Percentiles rank a stretch among this genome's conserved stretches.
phyloP scores from a whole-genome alignment of 1,140 invertebrate species.

The Brachystomella parvula region DNA sequence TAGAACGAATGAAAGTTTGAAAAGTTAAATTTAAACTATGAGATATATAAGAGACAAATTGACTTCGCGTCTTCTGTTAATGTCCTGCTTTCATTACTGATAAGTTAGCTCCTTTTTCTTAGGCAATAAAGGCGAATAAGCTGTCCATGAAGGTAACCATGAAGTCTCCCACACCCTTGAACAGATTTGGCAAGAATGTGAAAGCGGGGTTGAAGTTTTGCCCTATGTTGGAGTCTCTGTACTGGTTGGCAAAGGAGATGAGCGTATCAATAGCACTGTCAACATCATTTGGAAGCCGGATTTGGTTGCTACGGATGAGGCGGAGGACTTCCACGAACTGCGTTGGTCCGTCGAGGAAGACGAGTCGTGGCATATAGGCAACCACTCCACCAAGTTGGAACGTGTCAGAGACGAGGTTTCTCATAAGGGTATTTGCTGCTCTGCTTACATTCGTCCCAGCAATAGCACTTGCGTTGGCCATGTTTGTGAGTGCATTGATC shows the following conservation, averaged over 20 bases:
- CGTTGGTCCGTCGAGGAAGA: slow-evolving; percentile 38
- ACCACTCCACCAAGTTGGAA: slow-evolving; percentile 35
- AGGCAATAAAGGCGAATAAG: slow-evolving; percentile 33
- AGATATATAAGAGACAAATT: too few species aligned
- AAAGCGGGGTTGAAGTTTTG: slow-evolving; percentile 26
- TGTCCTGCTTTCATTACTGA: too few species aligned
- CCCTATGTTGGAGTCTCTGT: slow-evolving; percentile 30
- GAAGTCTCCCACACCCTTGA: slow-evolving; percentile 35
- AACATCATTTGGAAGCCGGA: slow-evolving; percentile 36
- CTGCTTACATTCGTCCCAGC: slow-evolving; percentile 32
- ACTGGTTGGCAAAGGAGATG: slow-evolving; percentile 36
- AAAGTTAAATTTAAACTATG: too few species aligned
- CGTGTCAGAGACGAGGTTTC: slow-evolving; percentile 32
- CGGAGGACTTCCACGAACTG: slow-evolving; percentile 37
- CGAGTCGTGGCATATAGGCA: slow-evolving; percentile 36
- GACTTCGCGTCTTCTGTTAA: too few species aligned
- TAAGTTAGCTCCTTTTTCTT: too few species aligned
- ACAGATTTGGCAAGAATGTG: slow-evolving; percentile 31
- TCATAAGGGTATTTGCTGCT: slow-evolving; percentile 30
- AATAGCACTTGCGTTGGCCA: slow-evolving; percentile 33
- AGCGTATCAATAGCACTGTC: slow-evolving; percentile 37
- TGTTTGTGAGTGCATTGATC: slow-evolving; percentile 21
- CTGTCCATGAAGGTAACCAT: slow-evolving; percentile 34
- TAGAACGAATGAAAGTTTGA: too few species aligned
- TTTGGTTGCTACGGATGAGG: slow-evolving; percentile 37